Evolutionary conservation across 1,140 invertebrate species (phyloP).

Genomic region (Colletes gigas): DNA sequence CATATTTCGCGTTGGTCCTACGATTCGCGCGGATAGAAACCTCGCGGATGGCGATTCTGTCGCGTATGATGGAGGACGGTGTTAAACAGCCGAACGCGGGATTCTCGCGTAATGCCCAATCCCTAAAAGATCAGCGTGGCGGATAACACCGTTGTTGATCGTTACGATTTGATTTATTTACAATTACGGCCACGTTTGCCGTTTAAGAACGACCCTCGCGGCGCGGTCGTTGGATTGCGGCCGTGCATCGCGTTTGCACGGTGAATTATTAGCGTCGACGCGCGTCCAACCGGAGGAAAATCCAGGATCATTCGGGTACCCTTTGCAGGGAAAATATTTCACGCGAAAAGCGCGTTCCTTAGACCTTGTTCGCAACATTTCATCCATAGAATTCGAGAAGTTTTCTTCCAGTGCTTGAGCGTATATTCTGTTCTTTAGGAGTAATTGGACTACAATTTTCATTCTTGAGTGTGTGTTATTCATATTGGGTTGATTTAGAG

Average conservation of each 20-base stretch:
- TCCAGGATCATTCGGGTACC: slow-evolving; percentile 2
- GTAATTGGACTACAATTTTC: too few relatives aligned
- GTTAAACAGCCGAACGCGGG: slow-evolving; percentile 38
- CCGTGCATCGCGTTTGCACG: slow-evolving; percentile 17
- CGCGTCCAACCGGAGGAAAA: neutral
- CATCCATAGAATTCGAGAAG: too few relatives aligned
- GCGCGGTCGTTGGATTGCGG: neutral
- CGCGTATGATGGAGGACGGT: slow-evolving; percentile 18
- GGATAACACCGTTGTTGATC: slow-evolving; percentile 70
- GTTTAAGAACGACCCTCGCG: slow-evolving; percentile 33
- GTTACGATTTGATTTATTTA: slow-evolving; percentile 78
- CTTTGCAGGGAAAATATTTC: neutral
- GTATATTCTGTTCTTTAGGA: too few relatives aligned
- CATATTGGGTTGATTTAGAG: too few relatives aligned
- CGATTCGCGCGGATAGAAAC: slow-evolving; percentile 4
- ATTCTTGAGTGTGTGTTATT: too few relatives aligned
- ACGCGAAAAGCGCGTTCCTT: too few relatives aligned
- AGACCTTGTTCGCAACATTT: too few relatives aligned
- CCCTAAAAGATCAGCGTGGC: slow-evolving; percentile 33
- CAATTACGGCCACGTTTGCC: slow-evolving; percentile 67
- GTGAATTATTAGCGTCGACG: slow-evolving; percentile 66
- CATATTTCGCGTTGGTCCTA: slow-evolving; percentile 10
- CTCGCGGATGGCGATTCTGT: neutral
- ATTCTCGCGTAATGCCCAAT: slow-evolving; percentile 50
- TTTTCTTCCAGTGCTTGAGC: too few relatives aligned